Conservation (phyloP, 2,797 vertebrate genomes). For the Bothrops alternatus region DNA sequence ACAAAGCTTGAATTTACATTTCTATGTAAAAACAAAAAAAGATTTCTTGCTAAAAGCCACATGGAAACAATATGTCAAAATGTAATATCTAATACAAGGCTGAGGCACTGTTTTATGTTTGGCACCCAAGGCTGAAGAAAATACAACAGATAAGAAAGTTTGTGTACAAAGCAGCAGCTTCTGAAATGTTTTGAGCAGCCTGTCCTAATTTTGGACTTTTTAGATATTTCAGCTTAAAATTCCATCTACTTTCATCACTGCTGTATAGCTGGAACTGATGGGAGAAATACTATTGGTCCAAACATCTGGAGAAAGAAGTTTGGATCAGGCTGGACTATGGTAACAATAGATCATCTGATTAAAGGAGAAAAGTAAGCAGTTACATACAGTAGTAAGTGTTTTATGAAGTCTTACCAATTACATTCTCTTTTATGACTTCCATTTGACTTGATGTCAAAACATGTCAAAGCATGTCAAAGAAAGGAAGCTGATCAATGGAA, state of each 20-base stretch:
- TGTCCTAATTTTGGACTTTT: neutral
- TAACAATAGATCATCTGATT: neutral
- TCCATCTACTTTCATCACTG: neutral
- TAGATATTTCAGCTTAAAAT: neutral
- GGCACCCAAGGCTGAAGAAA: neutral
- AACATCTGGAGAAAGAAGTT: neutral
- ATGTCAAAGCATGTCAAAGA: accelerated
- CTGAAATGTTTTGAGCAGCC: neutral
- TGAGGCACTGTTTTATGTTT: neutral
- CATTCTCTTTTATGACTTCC: neutral
- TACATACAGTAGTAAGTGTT: neutral
- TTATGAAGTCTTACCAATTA: accelerated
- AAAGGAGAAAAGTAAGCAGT: neutral
- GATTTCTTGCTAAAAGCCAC: neutral
- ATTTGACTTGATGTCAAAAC: neutral
- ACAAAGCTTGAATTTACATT: neutral
- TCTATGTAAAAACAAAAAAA: neutral
- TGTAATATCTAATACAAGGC: neutral
- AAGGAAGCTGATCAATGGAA: accelerated
- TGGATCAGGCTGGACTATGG: neutral
- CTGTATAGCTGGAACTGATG: neutral
- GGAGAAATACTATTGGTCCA: neutral
- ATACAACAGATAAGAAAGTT: neutral
- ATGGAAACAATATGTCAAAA: neutral
- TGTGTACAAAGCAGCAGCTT: neutral